Base-by-base conservation (phyloP, 2,888 invertebrate genomes). In the Sesia bembeciformis region DNA sequence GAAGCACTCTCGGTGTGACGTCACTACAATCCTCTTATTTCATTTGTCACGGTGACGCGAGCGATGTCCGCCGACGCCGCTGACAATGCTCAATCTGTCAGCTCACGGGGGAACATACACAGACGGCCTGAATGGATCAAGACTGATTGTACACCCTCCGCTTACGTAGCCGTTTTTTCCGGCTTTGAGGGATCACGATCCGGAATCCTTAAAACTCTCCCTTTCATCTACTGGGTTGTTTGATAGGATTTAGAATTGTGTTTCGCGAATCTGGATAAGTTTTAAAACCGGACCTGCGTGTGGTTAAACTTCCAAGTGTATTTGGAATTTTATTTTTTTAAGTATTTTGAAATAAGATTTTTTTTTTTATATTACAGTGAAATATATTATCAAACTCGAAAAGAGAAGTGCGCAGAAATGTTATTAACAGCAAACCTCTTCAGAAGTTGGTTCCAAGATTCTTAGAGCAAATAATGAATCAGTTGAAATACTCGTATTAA, bases 21-120 rank as follows among this genome's bases (percentile, higher is more conserved):
- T 80, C 78, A 74, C 63, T 63, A 63, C 67, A 79, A 83, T 85
- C 83, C 83, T 80, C 81, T 85, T 81, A 84, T 84, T 83, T 80
- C 84, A 84, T 85, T 84, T 82, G 84, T 86, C 83, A 84, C 68
- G 57, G 64, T 67, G 74, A 69, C 69, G 66, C 63, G 67, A 66
- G 64, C 70, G 69, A 68, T 70, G 72, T 69, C 69, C 71, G 64
- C 65, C 60, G 72, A 70, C 72, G 67, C 58, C 58, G 70, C 73
- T 76, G 84, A 83, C 82, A 84, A 77, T 78, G 77, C 74, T 69
- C 75, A 72, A 74, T 76, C 75, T 77, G 79, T 80, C 80, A 76
- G 72, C 67, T 62, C 61, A 52, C 52, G 52, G 54, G 56, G 53
- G 54, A 50, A 50, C 54, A 55, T 55, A 53, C 56, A 54, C 52